Evolutionary conservation across 2,888 invertebrate genomes (phyloP).

Genomic region (Lottia gigantea): DNA sequence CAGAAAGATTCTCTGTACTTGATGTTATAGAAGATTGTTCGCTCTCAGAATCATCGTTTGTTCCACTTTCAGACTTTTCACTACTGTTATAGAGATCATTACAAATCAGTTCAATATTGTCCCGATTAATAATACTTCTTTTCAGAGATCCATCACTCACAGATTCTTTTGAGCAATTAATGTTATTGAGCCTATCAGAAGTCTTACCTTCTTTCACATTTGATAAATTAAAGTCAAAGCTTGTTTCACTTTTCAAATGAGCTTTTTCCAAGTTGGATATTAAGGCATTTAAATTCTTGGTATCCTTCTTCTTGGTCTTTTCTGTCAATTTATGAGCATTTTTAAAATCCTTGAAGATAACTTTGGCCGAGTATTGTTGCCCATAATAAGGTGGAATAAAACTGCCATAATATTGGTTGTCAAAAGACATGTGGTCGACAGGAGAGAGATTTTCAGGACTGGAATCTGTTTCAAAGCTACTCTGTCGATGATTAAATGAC

Average conservation of each 20-base stretch:
- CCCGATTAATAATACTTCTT: constrained; percentile 55
- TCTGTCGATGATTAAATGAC: constrained; percentile 49
- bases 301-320: constrained; percentile 46
- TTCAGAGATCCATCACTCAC: constrained; percentile 34
- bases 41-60: constrained; percentile 45
- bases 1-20: constrained; percentile 54
- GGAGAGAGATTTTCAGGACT: constrained; percentile 34
- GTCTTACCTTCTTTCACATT: constrained; percentile 23
- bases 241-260: constrained; percentile 50
- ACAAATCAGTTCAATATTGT: constrained; percentile 64
- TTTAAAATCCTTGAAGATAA: constrained; percentile 4
- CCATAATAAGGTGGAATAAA: constrained; percentile 14
- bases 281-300: constrained; percentile 63
- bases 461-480: constrained; percentile 38
- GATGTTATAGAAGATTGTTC: constrained; percentile 56
- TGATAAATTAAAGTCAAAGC: constrained; percentile 37
- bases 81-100: constrained; percentile 60
- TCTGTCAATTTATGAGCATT: constrained; percentile 3
- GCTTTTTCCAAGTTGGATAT: constrained; percentile 62
- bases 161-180: constrained; percentile 32
- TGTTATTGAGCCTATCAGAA: constrained; percentile 51
- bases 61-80: constrained; percentile 37
- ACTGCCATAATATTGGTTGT: constrained; percentile 11
- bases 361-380: neutral
- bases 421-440: constrained; percentile 28